Evolutionary conservation across 2,888 invertebrate genomes (phyloP).

Genomic region (Drosophila monieri): DNA sequence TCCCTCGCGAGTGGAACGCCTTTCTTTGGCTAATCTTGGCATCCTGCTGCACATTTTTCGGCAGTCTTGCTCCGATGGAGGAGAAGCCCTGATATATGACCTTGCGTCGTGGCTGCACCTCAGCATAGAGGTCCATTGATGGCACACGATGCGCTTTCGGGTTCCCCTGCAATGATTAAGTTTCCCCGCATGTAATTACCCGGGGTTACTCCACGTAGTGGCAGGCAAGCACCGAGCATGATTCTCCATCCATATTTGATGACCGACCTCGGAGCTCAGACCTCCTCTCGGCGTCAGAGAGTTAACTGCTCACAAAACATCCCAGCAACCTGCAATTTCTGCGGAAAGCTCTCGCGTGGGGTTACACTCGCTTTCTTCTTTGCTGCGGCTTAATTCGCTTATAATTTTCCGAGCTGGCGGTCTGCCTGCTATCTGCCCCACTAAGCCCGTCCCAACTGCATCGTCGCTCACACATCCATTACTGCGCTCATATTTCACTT

Average conservation of each 20-base stretch:
- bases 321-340: constrained; percentile 11
- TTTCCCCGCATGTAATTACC: constrained; percentile 77
- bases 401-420: constrained; percentile 46
- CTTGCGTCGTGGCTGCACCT: constrained; percentile 2
- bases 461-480: constrained; percentile 41
- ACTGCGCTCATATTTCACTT: constrained; percentile 68
- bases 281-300: constrained; percentile 28
- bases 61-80: constrained; percentile 22
- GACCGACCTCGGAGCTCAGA: constrained; percentile 56
- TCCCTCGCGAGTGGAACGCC: constrained; percentile 9
- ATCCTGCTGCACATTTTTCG: constrained; percentile 28
- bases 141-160: constrained; percentile 52
- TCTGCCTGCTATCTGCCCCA: neutral
- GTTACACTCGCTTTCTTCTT: constrained; percentile 19
- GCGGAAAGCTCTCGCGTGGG: constrained; percentile 10
- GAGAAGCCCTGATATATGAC: constrained; percentile 13
- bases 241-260: constrained; percentile 53
- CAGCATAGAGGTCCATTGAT: constrained; percentile 57
- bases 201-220: constrained; percentile 57
- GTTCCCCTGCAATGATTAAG: constrained; percentile 60
- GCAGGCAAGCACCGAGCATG: too few relatives aligned
- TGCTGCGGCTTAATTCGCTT: constrained; percentile 64
- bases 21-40: constrained; percentile 19
- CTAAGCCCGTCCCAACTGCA: constrained; percentile 14
- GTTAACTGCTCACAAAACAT: constrained; percentile 59